Evolutionary conservation across 1,140 invertebrate species (phyloP).

Genomic region (Dreissena rostriformis): DNA sequence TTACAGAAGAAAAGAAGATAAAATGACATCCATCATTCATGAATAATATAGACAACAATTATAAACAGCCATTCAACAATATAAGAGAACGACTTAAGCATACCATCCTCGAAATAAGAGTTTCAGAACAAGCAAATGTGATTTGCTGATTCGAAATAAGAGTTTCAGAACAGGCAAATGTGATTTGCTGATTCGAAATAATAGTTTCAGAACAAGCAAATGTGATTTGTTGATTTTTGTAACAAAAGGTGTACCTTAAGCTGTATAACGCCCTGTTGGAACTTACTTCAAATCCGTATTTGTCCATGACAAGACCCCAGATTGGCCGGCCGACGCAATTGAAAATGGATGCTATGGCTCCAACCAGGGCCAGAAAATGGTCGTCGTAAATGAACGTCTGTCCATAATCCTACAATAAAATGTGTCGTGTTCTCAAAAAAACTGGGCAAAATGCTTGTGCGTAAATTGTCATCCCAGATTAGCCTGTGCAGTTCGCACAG

Average conservation of each 20-base stretch:
- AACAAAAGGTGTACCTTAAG: no score
- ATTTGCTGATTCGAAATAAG: no score
- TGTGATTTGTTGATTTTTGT: not conserved
- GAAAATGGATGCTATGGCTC: constrained; percentile 80
- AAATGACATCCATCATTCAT: no score
- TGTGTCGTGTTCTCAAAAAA: not conserved
- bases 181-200: not conserved
- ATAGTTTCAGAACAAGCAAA: not conserved
- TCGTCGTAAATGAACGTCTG: constrained; percentile 82
- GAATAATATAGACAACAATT: no score
- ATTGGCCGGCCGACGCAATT: constrained; percentile 80
- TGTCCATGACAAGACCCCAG: constrained; percentile 81
- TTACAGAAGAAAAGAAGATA: no score
- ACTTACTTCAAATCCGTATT: constrained; percentile 76
- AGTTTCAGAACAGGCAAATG: no score
- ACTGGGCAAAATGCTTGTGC: not conserved
- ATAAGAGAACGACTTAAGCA: no score
- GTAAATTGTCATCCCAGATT: not conserved
- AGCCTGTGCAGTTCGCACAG: not conserved
- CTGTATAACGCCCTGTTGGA: not conserved
- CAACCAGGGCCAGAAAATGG: constrained; percentile 81
- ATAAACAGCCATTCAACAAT: no score
- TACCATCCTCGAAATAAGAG: no score
- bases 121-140: no score
- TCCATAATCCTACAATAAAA: constrained; percentile 77